A percentile compares a stretch with the other conserved stretches of the same genome.
phyloP scores from a whole-genome alignment of 2,797 vertebrate genomes.

The Rhabdomys pumilio region DNA sequence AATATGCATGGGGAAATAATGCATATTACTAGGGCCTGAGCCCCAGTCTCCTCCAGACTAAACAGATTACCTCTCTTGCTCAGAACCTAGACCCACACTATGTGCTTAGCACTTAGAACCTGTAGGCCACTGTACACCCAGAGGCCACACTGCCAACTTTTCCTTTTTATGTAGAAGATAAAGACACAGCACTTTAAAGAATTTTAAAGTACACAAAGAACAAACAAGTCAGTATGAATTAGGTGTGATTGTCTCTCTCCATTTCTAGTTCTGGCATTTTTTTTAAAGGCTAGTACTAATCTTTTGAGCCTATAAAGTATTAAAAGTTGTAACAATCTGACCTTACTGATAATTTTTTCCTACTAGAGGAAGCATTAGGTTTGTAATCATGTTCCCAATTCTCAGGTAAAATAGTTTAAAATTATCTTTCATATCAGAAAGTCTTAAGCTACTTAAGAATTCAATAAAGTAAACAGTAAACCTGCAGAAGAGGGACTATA shows the following conservation, averaged over 20 bases:
- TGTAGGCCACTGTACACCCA: neutral
- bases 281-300: constrained; percentile 17
- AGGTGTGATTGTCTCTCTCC: neutral
- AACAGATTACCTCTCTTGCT: neutral
- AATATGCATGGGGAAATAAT: neutral
- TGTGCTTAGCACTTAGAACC: constrained; percentile 26
- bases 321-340: constrained; percentile 30
- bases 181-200: constrained; percentile 5
- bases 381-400: constrained; percentile 56
- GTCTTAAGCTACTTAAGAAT: neutral
- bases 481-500: neutral
- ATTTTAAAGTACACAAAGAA: neutral
- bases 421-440: constrained; percentile 47
- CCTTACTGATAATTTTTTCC: neutral
- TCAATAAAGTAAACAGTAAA: constrained; percentile 46
- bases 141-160: neutral
- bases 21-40: neutral
- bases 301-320: constrained; percentile 25
- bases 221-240: neutral
- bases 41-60: neutral
- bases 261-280: neutral
- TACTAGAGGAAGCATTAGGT: constrained; percentile 21
- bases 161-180: neutral
- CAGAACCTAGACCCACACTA: neutral
- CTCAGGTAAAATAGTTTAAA: neutral